These are phyloP conservation scores for Phrynosoma platyrhinos DNA, from an alignment of 2,113 vertebrate species.

Conservation along the genomic window DNA sequence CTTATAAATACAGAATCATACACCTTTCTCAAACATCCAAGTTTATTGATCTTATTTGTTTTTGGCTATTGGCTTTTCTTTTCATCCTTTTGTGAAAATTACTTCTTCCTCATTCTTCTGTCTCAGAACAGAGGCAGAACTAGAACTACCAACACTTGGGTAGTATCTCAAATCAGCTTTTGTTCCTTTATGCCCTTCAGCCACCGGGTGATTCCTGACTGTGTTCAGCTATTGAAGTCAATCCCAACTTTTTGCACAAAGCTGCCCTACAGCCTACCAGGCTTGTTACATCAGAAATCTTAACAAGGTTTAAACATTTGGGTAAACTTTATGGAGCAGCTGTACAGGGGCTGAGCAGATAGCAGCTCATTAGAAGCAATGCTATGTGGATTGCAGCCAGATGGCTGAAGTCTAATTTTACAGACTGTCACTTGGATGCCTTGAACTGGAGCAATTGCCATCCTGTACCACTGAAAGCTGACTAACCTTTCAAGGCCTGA, in stretches of 20 bases:
- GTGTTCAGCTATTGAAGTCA: background rate
- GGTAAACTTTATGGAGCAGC: slow-evolving; percentile 18
- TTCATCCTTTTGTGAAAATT: slow-evolving; percentile 53
- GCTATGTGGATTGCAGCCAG: background rate
- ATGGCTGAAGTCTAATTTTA: background rate
- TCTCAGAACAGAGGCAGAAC: slow-evolving; percentile 45
- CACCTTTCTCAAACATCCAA: slow-evolving; percentile 4
- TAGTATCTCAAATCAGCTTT: background rate
- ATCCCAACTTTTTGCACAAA: rapidly evolving
- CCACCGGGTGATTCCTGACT: rapidly evolving
- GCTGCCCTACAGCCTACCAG: background rate
- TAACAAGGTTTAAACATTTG: background rate
- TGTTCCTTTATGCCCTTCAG: background rate
- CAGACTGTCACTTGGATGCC: background rate
- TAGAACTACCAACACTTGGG: background rate
- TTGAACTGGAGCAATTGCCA: background rate
- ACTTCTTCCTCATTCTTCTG: slow-evolving; percentile 27
- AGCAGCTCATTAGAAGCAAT: slow-evolving; percentile 5
- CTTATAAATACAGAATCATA: background rate
- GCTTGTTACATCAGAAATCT: rapidly evolving
- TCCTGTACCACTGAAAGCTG: background rate
- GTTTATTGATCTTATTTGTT: slow-evolving; percentile 55
- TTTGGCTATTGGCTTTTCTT: slow-evolving; percentile 42
- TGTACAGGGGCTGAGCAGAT: background rate
- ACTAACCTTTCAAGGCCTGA: slow-evolving; percentile 10